Evolutionary conservation across 2,113 vertebrate genomes (phyloP), one percentile per base, ranked within the genome.

Genomic region (Platanista minor): DNA sequence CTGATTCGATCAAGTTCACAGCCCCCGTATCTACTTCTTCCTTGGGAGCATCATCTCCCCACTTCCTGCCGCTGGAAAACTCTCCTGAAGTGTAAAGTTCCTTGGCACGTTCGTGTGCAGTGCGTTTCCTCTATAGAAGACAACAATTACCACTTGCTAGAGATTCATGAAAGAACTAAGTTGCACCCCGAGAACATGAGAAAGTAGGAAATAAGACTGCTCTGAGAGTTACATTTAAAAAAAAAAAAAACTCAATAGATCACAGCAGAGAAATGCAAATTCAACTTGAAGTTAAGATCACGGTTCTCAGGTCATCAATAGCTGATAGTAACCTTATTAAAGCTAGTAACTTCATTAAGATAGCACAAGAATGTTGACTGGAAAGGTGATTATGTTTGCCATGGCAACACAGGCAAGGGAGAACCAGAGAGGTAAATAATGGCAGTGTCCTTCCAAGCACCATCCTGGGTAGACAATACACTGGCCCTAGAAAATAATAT

Each of bases 31-130:
- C 99, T 1, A 99, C 94, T 72, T 99, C 99, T 97, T 99, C 99
- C 93, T 99, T 99, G 54, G 99, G 99, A 61, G 99, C 99, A 29
- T 99, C 99, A 1, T 99, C 99, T 6, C 99, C 99, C 99, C 99
- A 99, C 93, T 99, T 99, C 71, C 99, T 99, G 94, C 99, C 99
- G 0, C 99, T 99, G 49, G 99, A 99, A 97, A 99, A 99, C 97
- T 99, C 99, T 49, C 99, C 99, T 0, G 99, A 99, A 75, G 99
- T 98, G 93, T 99, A 99, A 46, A 99, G 99, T 49, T 99, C 99
- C 69, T 99, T 99, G 90, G 99, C 99, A 43, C 99, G 98, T 84
- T 99, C 99, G 0, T 99, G 99, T 0, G 99, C 99, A 0, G 99
- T 99, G 21, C 99, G 99, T 72, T 99, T 99, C 94, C 99, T 99